These are phyloP conservation scores for Coregonus suidteri DNA, from an alignment of 2,797 vertebrate species.

Conservation along the genomic window DNA sequence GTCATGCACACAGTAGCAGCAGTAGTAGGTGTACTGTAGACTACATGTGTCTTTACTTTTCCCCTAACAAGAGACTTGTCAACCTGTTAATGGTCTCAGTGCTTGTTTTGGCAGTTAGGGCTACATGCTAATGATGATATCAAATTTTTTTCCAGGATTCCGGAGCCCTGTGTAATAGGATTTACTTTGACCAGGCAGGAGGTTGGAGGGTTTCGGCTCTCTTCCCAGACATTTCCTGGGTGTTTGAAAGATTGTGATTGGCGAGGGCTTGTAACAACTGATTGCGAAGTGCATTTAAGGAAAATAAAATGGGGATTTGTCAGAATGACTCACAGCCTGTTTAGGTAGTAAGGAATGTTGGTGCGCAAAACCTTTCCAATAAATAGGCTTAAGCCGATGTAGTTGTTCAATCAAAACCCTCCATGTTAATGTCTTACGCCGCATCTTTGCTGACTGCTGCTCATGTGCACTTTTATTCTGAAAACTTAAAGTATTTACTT, in stretches of 20 bases:
- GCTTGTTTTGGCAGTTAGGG: background rate
- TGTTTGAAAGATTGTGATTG: constrained; percentile 32
- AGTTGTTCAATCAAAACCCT: background rate
- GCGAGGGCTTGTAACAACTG: constrained; percentile 11
- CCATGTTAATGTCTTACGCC: too few relatives aligned
- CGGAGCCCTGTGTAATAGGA: constrained; percentile 1
- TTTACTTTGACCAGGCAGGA: constrained; percentile 8
- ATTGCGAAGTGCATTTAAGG: constrained; percentile 14
- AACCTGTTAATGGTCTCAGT: background rate
- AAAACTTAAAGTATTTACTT: too few relatives aligned
- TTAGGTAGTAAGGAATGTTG: background rate
- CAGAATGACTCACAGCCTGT: background rate
- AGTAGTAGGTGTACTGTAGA: background rate
- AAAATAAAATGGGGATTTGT: constrained; percentile 14
- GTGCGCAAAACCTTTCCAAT: background rate
- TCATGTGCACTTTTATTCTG: too few relatives aligned
- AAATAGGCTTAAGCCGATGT: background rate
- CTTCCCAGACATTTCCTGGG: constrained; percentile 21
- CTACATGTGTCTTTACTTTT: background rate
- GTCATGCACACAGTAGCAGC: constrained; percentile 15
- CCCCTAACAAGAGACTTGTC: background rate
- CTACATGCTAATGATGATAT: constrained; percentile 15
- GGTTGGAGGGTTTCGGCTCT: constrained; percentile 8
- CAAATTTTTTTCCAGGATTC: constrained; percentile 19
- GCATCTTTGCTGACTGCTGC: too few relatives aligned